Evolutionary conservation across 2,888 invertebrate species (phyloP).

Genomic region (Scaptomyza cyrtandrae): DNA sequence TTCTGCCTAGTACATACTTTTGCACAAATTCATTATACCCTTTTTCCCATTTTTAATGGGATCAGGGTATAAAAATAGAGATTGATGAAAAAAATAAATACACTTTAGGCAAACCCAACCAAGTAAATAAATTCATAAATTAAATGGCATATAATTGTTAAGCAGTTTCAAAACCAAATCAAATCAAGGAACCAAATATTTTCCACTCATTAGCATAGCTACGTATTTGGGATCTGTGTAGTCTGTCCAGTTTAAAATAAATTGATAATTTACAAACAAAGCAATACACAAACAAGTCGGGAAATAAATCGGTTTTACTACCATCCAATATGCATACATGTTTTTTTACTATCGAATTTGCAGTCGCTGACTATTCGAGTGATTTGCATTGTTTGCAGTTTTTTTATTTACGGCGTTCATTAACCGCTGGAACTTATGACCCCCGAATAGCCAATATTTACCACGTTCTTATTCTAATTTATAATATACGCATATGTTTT

Average conservation of each 20-base stretch:
- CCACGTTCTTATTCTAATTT: slow-evolving; percentile 76
- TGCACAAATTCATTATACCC: too few species aligned
- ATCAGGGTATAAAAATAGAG: too few species aligned
- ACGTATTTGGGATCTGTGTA: not conserved
- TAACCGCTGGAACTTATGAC: slow-evolving; percentile 66
- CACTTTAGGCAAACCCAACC: not conserved
- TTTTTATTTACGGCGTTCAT: slow-evolving; percentile 67
- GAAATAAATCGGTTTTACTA: slow-evolving; percentile 64
- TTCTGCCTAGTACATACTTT: too few species aligned
- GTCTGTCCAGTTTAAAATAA: slow-evolving; percentile 31
- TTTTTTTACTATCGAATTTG: slow-evolving; percentile 38
- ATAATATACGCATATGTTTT: slow-evolving; percentile 19
- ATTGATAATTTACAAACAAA: slow-evolving; percentile 54
- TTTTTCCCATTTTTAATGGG: too few species aligned
- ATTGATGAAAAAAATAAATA: not conserved
- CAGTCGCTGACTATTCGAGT: slow-evolving; percentile 38
- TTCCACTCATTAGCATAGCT: slow-evolving; percentile 31
- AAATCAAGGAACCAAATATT: not conserved
- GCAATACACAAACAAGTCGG: slow-evolving; percentile 43
- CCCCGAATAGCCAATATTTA: slow-evolving; percentile 59
- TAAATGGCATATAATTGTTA: not conserved
- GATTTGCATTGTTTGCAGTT: slow-evolving; percentile 51
- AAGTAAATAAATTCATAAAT: not conserved
- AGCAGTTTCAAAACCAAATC: not conserved
- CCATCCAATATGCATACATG: slow-evolving; percentile 33